Conservation (phyloP, 2,888 invertebrate species). For the Dascillus cervinus region DNA sequence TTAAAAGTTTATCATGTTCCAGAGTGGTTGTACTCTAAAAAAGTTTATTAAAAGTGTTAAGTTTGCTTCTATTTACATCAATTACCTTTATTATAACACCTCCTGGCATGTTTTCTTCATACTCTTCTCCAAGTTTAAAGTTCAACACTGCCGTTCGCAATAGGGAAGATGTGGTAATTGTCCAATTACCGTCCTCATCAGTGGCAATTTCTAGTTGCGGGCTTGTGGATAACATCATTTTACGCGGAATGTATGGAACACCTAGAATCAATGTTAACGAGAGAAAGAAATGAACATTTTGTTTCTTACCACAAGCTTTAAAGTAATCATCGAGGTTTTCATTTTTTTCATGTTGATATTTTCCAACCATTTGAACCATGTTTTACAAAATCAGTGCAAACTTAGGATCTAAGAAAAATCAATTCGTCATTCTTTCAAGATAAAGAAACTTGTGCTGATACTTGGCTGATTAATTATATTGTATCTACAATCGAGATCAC, state of each 20-base stretch:
- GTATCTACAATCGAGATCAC: too few species aligned
- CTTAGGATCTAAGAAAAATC: too few species aligned
- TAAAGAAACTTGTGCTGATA: too few species aligned
- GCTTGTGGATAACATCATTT: constrained; percentile 55
- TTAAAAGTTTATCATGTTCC: constrained; percentile 45
- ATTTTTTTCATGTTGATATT: constrained; percentile 56
- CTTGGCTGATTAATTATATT: too few species aligned
- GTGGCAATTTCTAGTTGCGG: constrained; percentile 52
- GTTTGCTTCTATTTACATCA: neutral
- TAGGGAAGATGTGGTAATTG: constrained; percentile 49
- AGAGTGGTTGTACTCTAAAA: constrained; percentile 49
- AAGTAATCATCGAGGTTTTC: constrained; percentile 61
- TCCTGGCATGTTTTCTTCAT: constrained; percentile 57
- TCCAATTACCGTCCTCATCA: constrained; percentile 49
- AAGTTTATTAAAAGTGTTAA: constrained; percentile 1
- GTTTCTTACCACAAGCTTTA: constrained; percentile 49
- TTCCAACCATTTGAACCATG: constrained; percentile 53
- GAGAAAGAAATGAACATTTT: neutral
- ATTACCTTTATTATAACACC: constrained; percentile 44
- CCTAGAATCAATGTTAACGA: constrained; percentile 38
- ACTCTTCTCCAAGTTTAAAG: constrained; percentile 55
- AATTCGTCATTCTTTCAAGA: too few species aligned
- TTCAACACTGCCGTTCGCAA: constrained; percentile 47
- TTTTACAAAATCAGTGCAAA: constrained; percentile 18
- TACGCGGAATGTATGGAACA: constrained; percentile 56